Evolutionary conservation across 2,797 vertebrate species (phyloP).

Genomic region (Scolopax bukidnonensis): DNA sequence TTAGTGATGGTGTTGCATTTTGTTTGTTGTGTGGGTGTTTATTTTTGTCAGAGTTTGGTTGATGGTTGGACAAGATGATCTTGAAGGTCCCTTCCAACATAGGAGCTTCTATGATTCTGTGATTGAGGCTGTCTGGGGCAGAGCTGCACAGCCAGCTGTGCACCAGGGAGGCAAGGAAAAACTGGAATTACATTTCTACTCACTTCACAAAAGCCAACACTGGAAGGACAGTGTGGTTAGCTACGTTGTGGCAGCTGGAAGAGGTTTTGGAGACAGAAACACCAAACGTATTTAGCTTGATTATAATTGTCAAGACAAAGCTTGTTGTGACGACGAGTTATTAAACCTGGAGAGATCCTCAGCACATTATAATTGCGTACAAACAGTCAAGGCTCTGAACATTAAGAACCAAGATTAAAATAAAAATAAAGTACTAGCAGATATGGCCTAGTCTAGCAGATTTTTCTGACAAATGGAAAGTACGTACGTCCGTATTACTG

Average conservation of each 20-base stretch:
- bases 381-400: neutral
- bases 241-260: neutral
- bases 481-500: fast-evolving
- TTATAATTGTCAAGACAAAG: neutral
- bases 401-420: neutral
- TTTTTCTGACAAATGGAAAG: neutral
- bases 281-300: neutral
- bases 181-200: neutral
- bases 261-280: neutral
- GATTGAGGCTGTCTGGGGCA: neutral
- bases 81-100: no score
- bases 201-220: fast-evolving
- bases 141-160: neutral
- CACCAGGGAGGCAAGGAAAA: neutral
- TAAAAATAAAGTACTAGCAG: neutral
- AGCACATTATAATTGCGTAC: neutral
- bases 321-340: neutral
- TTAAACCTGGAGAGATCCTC: neutral
- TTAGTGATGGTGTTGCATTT: no score
- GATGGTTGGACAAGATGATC: no score
- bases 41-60: no score
- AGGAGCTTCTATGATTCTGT: no score
- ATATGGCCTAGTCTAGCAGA: neutral
- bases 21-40: no score
- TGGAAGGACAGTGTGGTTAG: neutral